Evolutionary conservation across 2,888 invertebrate species (phyloP).

Genomic region (Cecidostiba fungosa): DNA sequence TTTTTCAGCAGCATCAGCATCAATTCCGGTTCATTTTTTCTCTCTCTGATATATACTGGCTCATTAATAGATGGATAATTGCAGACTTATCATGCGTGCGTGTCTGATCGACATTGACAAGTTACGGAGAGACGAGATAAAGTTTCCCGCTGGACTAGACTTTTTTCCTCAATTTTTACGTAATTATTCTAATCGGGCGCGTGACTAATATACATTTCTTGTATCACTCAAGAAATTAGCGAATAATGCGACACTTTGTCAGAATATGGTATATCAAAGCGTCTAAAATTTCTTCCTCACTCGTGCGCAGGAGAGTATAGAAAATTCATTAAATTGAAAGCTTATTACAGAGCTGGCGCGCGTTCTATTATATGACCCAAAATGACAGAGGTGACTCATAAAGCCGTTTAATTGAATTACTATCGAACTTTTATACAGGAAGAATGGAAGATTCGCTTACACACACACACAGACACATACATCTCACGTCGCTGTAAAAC

Average conservation of each 20-base stretch:
- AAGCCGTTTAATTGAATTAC: background rate
- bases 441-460: no score
- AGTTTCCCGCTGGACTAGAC: no score
- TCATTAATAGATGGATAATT: background rate
- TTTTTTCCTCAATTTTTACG: no score
- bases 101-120: background rate
- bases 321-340: background rate
- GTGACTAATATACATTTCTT: background rate
- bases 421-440: background rate
- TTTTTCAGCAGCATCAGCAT: background rate
- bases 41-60: background rate
- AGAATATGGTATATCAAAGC: background rate
- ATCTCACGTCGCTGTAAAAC: background rate
- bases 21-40: constrained; percentile 17
- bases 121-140: background rate
- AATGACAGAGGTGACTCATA: background rate
- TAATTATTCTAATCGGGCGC: no score
- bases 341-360: background rate
- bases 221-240: background rate
- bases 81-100: background rate
- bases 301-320: background rate
- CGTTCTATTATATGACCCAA: no score
- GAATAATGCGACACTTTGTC: background rate
- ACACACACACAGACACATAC: no score
- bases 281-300: background rate